These are phyloP conservation scores for Gortyna flavago DNA, from an alignment of 2,888 invertebrate genomes.

Conservation along the genomic window DNA sequence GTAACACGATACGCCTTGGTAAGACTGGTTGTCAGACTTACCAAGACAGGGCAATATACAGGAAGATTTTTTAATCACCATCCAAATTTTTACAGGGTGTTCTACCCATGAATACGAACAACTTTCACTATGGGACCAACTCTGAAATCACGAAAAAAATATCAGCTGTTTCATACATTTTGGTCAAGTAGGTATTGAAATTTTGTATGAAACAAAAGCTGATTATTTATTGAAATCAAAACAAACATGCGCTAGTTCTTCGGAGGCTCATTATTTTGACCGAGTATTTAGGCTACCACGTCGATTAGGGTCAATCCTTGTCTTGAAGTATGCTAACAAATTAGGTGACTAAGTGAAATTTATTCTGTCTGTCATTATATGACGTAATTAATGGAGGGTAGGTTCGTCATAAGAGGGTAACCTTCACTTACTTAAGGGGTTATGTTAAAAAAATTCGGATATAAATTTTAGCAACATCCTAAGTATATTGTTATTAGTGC, in stretches of 20 bases:
- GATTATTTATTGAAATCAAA: constrained; percentile 20
- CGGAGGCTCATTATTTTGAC: constrained; percentile 18
- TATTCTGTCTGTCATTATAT: constrained; percentile 1
- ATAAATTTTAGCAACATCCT: background rate
- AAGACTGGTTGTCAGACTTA: background rate
- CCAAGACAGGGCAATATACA: too few relatives aligned
- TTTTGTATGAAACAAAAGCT: too few relatives aligned
- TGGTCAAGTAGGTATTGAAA: too few relatives aligned
- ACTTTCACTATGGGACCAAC: too few relatives aligned
- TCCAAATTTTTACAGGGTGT: too few relatives aligned
- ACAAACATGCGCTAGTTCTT: background rate
- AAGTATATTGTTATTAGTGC: background rate
- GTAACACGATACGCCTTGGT: background rate
- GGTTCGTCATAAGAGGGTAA: background rate
- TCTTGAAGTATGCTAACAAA: constrained; percentile 19
- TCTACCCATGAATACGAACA: too few relatives aligned
- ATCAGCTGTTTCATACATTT: too few relatives aligned
- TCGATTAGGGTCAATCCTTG: constrained; percentile 41
- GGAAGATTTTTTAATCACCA: too few relatives aligned
- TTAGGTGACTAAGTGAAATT: constrained; percentile 15
- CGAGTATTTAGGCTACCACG: constrained; percentile 20
- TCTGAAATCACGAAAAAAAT: too few relatives aligned
- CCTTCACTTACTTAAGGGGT: background rate
- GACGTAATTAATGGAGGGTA: constrained; percentile 3
- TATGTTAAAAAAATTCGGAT: background rate